phyloP scores from a whole-genome alignment of 2,113 vertebrate genomes.

The Gadus macrocephalus region DNA sequence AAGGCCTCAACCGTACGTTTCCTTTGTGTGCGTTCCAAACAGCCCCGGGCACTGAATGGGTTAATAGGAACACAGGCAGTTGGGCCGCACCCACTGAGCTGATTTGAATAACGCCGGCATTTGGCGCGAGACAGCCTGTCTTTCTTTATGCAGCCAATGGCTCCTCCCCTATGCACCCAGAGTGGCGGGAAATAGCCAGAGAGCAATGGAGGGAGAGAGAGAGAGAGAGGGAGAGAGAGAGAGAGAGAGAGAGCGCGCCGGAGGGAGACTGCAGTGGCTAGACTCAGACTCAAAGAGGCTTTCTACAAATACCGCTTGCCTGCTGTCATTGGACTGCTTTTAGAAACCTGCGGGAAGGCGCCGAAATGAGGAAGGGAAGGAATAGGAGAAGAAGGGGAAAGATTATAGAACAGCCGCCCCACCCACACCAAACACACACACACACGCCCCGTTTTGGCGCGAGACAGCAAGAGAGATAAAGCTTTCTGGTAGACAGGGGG shows the following conservation, averaged over 20 bases:
- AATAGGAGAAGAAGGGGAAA: too few relatives aligned
- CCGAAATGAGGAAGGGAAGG: too few relatives aligned
- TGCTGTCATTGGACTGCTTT: too few relatives aligned
- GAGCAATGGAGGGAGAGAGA: not conserved
- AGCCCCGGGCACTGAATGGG: constrained; percentile 39
- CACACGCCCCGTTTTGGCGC: constrained; percentile 42
- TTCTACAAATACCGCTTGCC: too few relatives aligned
- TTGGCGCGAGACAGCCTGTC: constrained; percentile 56
- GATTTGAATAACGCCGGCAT: constrained; percentile 66
- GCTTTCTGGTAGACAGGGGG: constrained; percentile 52
- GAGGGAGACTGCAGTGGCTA: not conserved
- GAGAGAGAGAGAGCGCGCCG: constrained; percentile 19
- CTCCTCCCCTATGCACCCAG: constrained; percentile 34
- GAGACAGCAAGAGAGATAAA: constrained; percentile 49
- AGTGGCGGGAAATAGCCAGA: constrained; percentile 61
- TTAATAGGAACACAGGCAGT: constrained; percentile 66
- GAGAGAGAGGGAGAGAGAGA: constrained; percentile 8
- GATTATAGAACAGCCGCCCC: too few relatives aligned
- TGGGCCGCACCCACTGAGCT: constrained; percentile 65
- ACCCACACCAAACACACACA: not conserved
- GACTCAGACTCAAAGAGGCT: constrained; percentile 3
- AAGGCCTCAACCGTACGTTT: too few relatives aligned
- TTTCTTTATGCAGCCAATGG: constrained; percentile 51
- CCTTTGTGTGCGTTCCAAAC: constrained; percentile 40
- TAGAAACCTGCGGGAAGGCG: too few relatives aligned